Evolutionary conservation across 35 echinoderm and acorn worm genomes (phyloP), one percentile per base, ranked within the genome.

Genomic region (Patiria miniata): DNA sequence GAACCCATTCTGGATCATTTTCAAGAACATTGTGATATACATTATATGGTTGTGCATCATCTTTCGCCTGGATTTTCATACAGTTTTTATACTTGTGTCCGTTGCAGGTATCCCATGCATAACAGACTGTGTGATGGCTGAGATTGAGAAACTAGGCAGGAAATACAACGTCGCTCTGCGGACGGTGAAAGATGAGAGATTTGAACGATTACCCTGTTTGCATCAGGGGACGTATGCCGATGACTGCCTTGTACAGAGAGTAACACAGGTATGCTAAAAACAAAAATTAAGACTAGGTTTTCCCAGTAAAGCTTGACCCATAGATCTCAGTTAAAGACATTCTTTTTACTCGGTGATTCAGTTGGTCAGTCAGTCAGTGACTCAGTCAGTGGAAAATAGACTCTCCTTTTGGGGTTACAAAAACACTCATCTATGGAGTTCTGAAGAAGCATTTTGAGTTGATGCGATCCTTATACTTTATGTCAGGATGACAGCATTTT

Each of bases 211-310:
- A 16, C 96, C 96, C 5, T 99, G 96, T 79, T 92, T 94, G 61
- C 96, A 99, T 80, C 82, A 83, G 47, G 96, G 92, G 38, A 94
- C 83, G 8, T 95, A 94, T 82, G 96, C 96, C 36, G 96, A 99
- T 92, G 96, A 99, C 57, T 99, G 96, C 77, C 59, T 99, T 53
- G 96, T 99, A 58, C 92, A 99, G 30, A 91, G 96, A 83, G 96
- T 99, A 0, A 99, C 92, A 40, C 95, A 97, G 85, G 95, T 93
- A 81, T 44, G 17, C 36, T 37, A 36, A 30, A n/a, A 36, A 80
- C 39, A 40, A 36, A 12, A 78, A 34, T 58, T n/a, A 58, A n/a
- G 54, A n/a, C 22, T 58, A 14, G 12, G 54, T 58, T 58, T n/a
- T n/a, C 12, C 12, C 12, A 12, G 12, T 14, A 58, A 58, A 58